These are phyloP conservation scores for Acanthosepion esculentum DNA, from an alignment of 2,888 invertebrate genomes.

Conservation along the genomic window DNA sequence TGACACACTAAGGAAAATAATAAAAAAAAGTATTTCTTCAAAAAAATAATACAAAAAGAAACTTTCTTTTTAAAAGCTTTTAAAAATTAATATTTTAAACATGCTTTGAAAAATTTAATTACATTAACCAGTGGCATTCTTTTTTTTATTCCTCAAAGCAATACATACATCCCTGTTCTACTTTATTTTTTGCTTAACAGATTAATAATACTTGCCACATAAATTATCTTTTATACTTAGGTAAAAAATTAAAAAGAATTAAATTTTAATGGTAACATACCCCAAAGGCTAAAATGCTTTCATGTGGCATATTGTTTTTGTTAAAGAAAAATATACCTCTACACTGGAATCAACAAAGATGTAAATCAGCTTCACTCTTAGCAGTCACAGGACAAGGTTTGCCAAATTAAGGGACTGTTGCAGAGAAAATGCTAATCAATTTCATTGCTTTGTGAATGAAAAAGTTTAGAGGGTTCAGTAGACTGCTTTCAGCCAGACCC, in stretches of 20 bases:
- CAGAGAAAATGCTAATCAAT: too few relatives aligned
- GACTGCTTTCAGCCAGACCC: too few relatives aligned
- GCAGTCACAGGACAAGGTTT: too few relatives aligned
- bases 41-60: background rate
- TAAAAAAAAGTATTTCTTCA: background rate
- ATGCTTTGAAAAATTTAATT: background rate
- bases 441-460: too few relatives aligned
- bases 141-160: background rate
- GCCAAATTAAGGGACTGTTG: too few relatives aligned
- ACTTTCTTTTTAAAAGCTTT: background rate
- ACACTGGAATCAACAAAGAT: too few relatives aligned
- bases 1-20: slow-evolving; percentile 59
- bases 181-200: background rate
- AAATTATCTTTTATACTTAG: background rate
- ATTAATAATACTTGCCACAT: background rate
- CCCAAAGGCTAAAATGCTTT: background rate
- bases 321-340: too few relatives aligned
- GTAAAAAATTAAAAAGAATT: background rate
- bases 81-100: background rate
- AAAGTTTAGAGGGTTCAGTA: too few relatives aligned
- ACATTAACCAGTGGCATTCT: background rate
- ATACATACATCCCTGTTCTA: background rate
- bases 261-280: background rate
- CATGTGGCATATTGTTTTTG: too few relatives aligned
- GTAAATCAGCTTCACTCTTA: too few relatives aligned